phyloP scores from a whole-genome alignment of 2,797 vertebrate species.

The Buphagus erythrorhynchus region DNA sequence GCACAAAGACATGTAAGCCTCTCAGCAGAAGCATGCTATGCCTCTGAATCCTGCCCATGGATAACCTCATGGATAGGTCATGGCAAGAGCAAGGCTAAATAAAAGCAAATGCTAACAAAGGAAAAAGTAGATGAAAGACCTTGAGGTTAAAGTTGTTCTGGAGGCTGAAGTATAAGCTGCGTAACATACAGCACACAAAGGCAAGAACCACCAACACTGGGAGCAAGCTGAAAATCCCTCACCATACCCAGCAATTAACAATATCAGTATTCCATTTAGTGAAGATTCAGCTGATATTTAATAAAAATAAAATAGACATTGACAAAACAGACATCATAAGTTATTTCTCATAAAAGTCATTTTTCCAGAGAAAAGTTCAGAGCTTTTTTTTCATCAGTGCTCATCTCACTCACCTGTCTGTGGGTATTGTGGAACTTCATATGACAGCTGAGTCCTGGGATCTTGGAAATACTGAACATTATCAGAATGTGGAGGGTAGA shows the following conservation, averaged over 20 bases:
- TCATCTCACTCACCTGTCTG: slow-evolving; percentile 82
- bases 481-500: slow-evolving; percentile 87
- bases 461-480: slow-evolving; percentile 89
- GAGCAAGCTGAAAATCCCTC: background rate
- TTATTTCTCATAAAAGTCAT: background rate
- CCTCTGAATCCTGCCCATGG: background rate
- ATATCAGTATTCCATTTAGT: background rate
- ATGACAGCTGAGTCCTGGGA: slow-evolving; percentile 81
- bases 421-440: slow-evolving; percentile 86
- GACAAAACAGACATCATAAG: background rate
- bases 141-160: background rate
- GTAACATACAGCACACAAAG: background rate
- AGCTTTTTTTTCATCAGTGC: background rate
- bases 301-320: background rate
- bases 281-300: background rate
- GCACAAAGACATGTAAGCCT: background rate
- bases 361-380: background rate
- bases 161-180: background rate
- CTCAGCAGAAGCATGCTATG: background rate
- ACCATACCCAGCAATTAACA: background rate
- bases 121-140: background rate
- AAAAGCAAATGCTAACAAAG: background rate
- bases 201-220: background rate
- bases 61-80: background rate
- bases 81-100: background rate